Evolutionary conservation across 1,140 invertebrate species (phyloP).

Genomic region (Aporrectodea caliginosa): DNA sequence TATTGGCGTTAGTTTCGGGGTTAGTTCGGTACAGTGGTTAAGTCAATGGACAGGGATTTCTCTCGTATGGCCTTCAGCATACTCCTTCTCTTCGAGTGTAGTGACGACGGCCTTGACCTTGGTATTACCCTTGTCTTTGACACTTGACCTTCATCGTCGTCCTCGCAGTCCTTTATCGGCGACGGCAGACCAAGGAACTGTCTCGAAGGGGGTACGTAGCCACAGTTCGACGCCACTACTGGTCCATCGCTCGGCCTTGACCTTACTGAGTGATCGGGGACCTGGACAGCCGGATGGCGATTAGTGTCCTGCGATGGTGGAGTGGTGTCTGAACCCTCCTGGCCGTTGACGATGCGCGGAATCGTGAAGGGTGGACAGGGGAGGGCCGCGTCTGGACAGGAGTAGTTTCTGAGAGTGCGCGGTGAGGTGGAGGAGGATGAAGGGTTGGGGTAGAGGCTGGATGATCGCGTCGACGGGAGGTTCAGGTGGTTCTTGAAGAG

Average conservation of each 20-base stretch:
- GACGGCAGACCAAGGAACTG: not conserved
- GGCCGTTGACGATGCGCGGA: no score
- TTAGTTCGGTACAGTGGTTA: not conserved
- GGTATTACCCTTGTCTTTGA: not conserved
- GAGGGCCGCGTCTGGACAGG: not conserved
- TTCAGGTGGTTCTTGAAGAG: not conserved
- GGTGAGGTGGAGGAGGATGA: not conserved
- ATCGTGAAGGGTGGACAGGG: no score
- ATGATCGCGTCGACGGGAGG: not conserved
- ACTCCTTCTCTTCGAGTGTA: slow-evolving; percentile 14
- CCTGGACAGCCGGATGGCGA: no score
- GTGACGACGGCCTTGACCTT: slow-evolving; percentile 1
- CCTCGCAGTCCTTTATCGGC: not conserved
- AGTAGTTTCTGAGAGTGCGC: not conserved
- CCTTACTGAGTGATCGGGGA: no score
- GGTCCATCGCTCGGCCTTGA: no score
- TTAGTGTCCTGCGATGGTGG: no score
- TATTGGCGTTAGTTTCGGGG: no score
- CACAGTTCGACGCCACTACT: no score
- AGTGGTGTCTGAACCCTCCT: no score
- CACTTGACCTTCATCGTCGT: not conserved
- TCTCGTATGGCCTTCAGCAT: slow-evolving; percentile 23
- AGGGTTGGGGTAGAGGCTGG: not conserved
- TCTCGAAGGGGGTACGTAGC: not conserved
- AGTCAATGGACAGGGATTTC: slow-evolving; percentile 22